Conservation (phyloP, 2,113 vertebrate genomes). For the Paratilapia polleni region DNA sequence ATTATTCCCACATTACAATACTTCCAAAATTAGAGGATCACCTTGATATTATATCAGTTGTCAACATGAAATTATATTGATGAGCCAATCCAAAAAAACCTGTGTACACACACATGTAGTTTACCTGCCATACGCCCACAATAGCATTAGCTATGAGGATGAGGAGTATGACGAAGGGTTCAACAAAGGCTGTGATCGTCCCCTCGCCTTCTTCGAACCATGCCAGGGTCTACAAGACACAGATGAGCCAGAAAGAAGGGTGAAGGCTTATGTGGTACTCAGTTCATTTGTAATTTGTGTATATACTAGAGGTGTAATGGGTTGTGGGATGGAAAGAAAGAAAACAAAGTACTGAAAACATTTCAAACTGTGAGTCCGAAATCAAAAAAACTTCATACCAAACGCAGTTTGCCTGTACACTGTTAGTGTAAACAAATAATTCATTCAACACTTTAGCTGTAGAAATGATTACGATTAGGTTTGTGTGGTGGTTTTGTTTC, state of each 20-base stretch:
- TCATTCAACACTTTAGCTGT: neutral
- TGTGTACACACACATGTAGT: neutral
- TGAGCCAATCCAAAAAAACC: neutral
- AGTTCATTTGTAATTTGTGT: neutral
- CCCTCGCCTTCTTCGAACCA: constrained; percentile 86
- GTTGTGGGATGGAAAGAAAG: neutral
- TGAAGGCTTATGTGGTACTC: neutral
- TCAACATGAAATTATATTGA: neutral
- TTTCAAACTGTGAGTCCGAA: neutral
- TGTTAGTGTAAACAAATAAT: neutral
- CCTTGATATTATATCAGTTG: neutral
- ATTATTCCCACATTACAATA: no score
- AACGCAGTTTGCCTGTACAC: neutral
- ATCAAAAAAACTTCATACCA: neutral
- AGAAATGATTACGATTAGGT: neutral
- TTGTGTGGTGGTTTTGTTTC: neutral
- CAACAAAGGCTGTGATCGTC: constrained; percentile 84
- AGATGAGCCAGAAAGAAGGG: neutral
- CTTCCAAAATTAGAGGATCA: no score
- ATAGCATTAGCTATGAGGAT: constrained; percentile 86
- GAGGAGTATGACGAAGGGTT: constrained; percentile 86
- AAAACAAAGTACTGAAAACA: neutral
- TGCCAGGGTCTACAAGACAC: constrained; percentile 75
- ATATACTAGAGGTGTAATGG: neutral
- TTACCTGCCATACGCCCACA: constrained; percentile 85